These are phyloP conservation scores for Falco concolor DNA, from an alignment of 2,797 vertebrate species.

Conservation along the genomic window DNA sequence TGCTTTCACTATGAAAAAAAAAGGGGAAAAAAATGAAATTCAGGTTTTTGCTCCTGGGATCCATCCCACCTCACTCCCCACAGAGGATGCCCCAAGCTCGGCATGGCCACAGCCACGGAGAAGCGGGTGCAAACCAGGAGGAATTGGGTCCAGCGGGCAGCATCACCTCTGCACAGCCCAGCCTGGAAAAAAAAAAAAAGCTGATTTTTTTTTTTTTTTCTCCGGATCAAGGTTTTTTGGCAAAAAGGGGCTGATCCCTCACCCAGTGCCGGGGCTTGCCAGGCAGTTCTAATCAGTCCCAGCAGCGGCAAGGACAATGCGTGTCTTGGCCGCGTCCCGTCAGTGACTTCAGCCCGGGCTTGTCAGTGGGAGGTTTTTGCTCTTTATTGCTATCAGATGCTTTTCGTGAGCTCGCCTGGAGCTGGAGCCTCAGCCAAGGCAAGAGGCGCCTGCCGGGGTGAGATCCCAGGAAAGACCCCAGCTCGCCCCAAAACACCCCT, in stretches of 20 bases:
- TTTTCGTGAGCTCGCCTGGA: neutral
- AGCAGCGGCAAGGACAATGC: conserved; percentile 48
- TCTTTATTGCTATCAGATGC: conserved; percentile 62
- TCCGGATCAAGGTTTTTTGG: neutral
- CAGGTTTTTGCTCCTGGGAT: neutral
- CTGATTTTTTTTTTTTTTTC: neutral
- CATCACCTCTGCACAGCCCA: neutral
- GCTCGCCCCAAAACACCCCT: neutral
- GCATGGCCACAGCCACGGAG: neutral
- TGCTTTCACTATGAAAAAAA: neutral
- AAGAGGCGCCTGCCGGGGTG: conserved; percentile 34
- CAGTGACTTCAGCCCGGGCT: conserved; percentile 45
- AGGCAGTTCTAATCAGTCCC: conserved; percentile 55
- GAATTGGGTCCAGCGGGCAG: accelerated
- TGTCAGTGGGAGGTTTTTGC: conserved; percentile 42
- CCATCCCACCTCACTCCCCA: neutral
- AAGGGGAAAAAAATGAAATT: neutral
- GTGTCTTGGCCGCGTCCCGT: conserved; percentile 48
- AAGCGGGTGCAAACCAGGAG: neutral
- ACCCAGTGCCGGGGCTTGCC: conserved; percentile 28
- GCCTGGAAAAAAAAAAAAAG: neutral
- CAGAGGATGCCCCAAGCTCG: neutral
- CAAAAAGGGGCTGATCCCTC: conserved; percentile 31
- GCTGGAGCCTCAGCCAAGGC: neutral
- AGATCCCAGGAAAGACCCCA: neutral